phyloP scores from a whole-genome alignment of 2,113 vertebrate species.

The Equus przewalskii region DNA sequence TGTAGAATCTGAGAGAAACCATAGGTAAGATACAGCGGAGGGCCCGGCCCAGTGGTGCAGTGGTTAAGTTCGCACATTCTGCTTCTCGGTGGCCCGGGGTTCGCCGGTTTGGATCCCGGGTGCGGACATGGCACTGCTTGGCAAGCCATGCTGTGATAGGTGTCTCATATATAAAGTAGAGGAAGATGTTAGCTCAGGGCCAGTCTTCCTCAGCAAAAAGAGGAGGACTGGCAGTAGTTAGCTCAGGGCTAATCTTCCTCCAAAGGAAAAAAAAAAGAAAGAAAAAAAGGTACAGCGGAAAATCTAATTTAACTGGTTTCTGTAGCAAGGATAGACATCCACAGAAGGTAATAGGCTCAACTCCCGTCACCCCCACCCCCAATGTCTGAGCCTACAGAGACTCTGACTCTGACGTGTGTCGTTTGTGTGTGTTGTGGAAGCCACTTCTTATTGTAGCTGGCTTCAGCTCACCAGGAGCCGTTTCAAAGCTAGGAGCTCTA shows the following conservation, averaged over 20 bases:
- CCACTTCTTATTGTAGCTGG: neutral
- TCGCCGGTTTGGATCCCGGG: no score
- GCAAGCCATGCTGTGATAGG: no score
- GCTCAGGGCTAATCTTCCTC: no score
- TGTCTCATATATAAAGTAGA: no score
- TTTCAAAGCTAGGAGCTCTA: neutral
- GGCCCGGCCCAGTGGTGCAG: no score
- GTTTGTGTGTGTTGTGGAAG: neutral
- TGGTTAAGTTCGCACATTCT: no score
- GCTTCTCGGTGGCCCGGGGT: no score
- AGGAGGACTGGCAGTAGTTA: no score
- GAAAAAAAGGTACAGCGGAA: neutral
- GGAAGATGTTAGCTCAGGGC: no score
- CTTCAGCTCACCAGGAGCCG: neutral
- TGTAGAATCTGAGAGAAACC: neutral
- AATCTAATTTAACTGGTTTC: neutral
- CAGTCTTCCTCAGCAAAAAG: no score
- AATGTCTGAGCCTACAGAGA: neutral
- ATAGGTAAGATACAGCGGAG: neutral
- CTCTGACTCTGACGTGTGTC: neutral
- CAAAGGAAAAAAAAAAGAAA: no score
- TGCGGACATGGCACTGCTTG: no score
- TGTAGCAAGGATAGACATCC: neutral
- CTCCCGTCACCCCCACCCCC: fast-evolving
- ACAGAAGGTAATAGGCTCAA: neutral